A percentile compares a stretch with the other conserved stretches of the same genome.
Conservation (phyloP, 2,797 vertebrate species). For the Acrocephalus scirpaceus region DNA sequence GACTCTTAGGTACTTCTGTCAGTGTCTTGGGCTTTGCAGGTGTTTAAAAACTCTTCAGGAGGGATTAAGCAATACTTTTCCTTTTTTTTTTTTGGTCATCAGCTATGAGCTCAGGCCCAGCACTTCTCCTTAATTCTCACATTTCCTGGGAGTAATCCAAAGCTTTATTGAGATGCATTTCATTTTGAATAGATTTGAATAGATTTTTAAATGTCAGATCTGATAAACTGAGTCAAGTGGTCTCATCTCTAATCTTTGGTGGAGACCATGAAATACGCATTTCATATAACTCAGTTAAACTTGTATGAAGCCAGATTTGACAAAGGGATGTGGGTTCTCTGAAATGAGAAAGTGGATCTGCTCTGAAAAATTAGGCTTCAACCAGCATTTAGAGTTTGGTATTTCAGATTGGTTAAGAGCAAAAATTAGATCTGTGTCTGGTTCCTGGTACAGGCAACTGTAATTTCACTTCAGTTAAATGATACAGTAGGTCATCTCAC, state of each 20-base stretch:
- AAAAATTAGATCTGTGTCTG: background rate
- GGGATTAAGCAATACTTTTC: background rate
- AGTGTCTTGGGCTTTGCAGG: background rate
- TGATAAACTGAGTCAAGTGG: background rate
- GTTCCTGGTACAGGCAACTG: background rate
- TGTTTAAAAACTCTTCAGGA: background rate
- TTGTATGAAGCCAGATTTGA: background rate
- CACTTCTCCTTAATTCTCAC: background rate
- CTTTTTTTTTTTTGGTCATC: background rate
- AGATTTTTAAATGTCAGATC: background rate
- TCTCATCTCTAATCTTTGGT: background rate
- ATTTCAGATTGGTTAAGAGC: background rate
- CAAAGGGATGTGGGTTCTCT: background rate
- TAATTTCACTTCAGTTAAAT: background rate
- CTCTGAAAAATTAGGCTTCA: background rate
- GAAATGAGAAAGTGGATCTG: background rate
- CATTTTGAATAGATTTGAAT: background rate
- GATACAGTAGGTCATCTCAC: background rate
- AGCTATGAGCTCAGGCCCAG: background rate
- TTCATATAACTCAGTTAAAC: background rate
- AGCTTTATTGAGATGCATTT: background rate
- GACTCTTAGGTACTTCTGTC: background rate
- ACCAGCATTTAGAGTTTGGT: background rate
- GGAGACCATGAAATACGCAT: accelerated
- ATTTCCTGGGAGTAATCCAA: background rate